Evolutionary conservation across 2,888 invertebrate species (phyloP).

Genomic region (Anthophora plumipes): DNA sequence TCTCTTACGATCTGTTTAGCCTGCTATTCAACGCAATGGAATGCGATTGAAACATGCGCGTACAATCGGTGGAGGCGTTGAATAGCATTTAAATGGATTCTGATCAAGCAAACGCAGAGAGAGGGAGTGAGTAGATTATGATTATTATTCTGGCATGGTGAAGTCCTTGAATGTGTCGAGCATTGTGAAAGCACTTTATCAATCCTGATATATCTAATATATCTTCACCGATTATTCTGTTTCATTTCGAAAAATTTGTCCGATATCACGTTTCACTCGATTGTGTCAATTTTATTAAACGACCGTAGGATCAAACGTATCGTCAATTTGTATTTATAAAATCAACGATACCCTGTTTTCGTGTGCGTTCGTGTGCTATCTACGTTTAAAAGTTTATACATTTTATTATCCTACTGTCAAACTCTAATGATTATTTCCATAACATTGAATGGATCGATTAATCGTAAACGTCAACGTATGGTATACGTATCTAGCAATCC

Average conservation of each 20-base stretch:
- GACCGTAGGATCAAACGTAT: neutral
- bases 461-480: neutral
- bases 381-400: no score
- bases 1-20: neutral
- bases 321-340: neutral
- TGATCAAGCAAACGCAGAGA: neutral
- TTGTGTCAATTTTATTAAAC: neutral
- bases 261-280: neutral
- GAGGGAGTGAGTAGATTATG: slow-evolving; percentile 12
- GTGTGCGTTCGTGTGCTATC: no score
- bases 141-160: neutral
- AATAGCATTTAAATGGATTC: neutral
- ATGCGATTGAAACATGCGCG: neutral
- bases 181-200: neutral
- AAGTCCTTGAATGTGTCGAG: neutral
- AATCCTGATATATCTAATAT: neutral
- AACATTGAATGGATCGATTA: neutral
- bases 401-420: no score
- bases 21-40: neutral
- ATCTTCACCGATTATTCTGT: neutral
- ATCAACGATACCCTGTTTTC: neutral
- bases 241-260: fast-evolving
- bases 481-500: neutral
- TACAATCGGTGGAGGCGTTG: neutral
- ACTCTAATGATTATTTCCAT: no score